These are phyloP conservation scores for Drosophila nr. fundita DNA, from an alignment of 2,888 invertebrate genomes.

Conservation along the genomic window DNA sequence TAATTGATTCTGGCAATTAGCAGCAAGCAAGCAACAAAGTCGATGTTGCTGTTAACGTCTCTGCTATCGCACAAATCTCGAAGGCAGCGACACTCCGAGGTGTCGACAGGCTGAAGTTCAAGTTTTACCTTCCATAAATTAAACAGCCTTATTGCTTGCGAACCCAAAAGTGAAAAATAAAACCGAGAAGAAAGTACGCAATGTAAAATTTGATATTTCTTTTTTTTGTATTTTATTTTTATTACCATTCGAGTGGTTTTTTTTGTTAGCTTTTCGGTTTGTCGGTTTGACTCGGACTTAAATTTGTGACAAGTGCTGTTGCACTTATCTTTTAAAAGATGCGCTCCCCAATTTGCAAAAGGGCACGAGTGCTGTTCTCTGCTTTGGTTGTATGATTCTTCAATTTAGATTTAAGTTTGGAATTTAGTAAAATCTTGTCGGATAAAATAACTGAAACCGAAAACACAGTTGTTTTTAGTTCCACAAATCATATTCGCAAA, in stretches of 20 bases:
- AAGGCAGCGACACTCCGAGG: conserved; percentile 50
- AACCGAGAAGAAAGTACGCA: conserved; percentile 1
- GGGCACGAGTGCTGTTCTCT: conserved; percentile 1
- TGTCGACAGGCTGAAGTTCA: conserved; percentile 71
- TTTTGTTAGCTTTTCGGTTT: conserved; percentile 51
- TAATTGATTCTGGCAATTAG: conserved; percentile 74
- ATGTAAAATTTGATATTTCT: conserved; percentile 35
- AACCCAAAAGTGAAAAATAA: conserved; percentile 21
- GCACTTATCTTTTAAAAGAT: conserved; percentile 49
- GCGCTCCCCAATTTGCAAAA: conserved; percentile 5
- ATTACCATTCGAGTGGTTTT: conserved; percentile 43
- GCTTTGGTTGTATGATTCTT: conserved; percentile 12
- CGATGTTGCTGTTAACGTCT: conserved; percentile 25
- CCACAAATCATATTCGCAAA: background rate
- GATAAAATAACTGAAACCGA: background rate
- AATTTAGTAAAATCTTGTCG: background rate
- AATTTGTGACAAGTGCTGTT: conserved; percentile 46
- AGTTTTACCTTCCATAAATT: conserved; percentile 56
- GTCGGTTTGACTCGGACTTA: conserved; percentile 55
- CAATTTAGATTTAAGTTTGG: background rate
- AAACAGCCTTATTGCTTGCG: conserved; percentile 47
- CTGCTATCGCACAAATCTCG: conserved; percentile 41
- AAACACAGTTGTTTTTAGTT: background rate
- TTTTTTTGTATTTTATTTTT: background rate
- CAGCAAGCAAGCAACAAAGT: conserved; percentile 7